These are phyloP conservation scores for Protosalanx chinensis DNA, from an alignment of 2,797 vertebrate genomes.

Conservation along the genomic window DNA sequence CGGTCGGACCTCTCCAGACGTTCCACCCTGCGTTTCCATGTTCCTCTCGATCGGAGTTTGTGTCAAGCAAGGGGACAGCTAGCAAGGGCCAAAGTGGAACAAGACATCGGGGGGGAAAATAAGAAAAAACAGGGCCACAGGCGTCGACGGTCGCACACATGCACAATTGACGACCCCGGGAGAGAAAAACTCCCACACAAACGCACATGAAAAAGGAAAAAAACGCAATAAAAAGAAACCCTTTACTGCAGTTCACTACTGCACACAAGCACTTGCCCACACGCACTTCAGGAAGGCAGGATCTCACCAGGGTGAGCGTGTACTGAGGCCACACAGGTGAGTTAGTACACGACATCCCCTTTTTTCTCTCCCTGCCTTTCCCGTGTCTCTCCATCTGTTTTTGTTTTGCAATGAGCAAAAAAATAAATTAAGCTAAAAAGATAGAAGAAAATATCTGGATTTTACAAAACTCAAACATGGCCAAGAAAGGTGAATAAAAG, in stretches of 20 bases:
- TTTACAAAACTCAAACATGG: constrained; percentile 61
- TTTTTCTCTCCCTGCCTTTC: no score
- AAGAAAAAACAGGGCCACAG: constrained; percentile 18
- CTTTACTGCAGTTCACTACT: neutral
- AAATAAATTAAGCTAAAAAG: no score
- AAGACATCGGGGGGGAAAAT: neutral
- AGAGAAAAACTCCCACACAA: constrained; percentile 29
- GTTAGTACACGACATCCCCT: no score
- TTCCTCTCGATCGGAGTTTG: constrained; percentile 4
- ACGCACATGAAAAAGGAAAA: constrained; percentile 33
- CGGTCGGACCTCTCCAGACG: constrained; percentile 28
- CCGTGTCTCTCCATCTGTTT: no score
- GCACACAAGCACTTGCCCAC: neutral
- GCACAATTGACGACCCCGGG: constrained; percentile 41
- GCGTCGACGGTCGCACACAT: constrained; percentile 22
- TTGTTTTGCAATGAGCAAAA: no score
- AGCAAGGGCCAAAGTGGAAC: neutral
- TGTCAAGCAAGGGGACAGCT: neutral
- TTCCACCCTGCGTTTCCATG: constrained; percentile 7
- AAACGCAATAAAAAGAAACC: constrained; percentile 40
- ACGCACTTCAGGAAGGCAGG: neutral
- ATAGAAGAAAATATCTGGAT: no score
- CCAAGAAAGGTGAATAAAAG: constrained; percentile 43
- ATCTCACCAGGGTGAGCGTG: no score
- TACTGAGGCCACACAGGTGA: no score